Evolutionary conservation across 1,140 invertebrate species (phyloP).

Genomic region (Hyles euphorbiae): DNA sequence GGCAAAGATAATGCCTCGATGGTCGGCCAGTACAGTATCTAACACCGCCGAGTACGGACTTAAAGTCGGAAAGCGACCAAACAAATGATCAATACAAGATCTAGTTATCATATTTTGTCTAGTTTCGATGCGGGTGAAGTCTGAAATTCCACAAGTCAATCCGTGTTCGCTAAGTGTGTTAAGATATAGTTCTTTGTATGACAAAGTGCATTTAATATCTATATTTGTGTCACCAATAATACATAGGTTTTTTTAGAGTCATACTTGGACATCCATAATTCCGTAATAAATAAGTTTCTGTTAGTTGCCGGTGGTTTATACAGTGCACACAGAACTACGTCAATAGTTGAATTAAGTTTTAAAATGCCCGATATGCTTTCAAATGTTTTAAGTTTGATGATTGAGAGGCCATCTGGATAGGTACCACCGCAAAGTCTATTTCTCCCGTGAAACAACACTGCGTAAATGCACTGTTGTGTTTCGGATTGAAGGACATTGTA

Average conservation of each 20-base stretch:
- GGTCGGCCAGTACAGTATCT: conserved; percentile 35
- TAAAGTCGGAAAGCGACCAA: conserved; percentile 32
- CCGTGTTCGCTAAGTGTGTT: conserved; percentile 27
- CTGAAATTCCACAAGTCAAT: conserved; percentile 35
- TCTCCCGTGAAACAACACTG: too few species aligned
- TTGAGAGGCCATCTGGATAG: too few species aligned
- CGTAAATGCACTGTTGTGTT: too few species aligned
- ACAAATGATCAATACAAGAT: conserved; percentile 37
- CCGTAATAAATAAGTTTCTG: conserved; percentile 28
- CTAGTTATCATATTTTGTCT: conserved; percentile 29
- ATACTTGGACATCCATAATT: conserved; percentile 21
- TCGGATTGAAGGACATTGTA: too few species aligned
- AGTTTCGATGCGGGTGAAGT: conserved; percentile 34
- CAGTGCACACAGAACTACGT: conserved; percentile 24
- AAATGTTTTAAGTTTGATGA: conserved; percentile 13
- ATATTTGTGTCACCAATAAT: conserved; percentile 33
- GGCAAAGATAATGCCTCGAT: conserved; percentile 24
- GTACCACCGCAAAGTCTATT: too few species aligned
- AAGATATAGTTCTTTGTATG: conserved; percentile 24
- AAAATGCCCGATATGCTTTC: conserved; percentile 23
- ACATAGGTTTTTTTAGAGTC: conserved; percentile 24
- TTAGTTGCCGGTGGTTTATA: conserved; percentile 33
- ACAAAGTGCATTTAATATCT: conserved; percentile 29
- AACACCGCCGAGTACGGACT: conserved; percentile 33
- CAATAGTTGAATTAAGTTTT: conserved; percentile 12